Base-by-base conservation (phyloP, 1,140 invertebrate species). In the Parapsyche elsis region DNA sequence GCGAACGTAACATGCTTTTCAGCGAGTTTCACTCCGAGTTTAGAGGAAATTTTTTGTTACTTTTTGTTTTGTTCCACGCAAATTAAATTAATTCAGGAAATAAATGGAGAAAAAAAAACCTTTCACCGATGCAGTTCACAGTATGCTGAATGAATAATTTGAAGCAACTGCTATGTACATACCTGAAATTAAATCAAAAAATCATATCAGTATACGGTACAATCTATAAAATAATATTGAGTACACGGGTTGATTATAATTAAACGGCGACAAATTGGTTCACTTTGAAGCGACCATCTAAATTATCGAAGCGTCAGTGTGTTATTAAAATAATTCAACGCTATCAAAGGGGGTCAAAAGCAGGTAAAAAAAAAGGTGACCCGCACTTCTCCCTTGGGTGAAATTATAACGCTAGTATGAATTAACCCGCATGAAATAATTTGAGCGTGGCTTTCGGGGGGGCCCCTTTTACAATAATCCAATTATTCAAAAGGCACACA, bases 361-460 rank as follows among this genome's bases (percentile, higher is more conserved):
- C 16, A 53, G 49, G 16, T 53, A 16, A 53, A 53, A 53, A 7
- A 53, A 53, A 53, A 53, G 16, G 16, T 53, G 49, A 53, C 49
- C 49, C 49, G 49, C 16, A 14, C 16, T 53, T 53, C 49, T 16
- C 10, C 49, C 10, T 14, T 5, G 16, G 49, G 16, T 12, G 2
- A 53, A 38, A 53, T 64, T 57, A 77, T 44, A 49, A 61, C 10
- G 12, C 44, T 12, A 74, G 24, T 12, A 57, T 49, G 73, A 75
- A 75, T 75, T 49, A 49, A 75, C 45, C 73, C 73, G 73, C 45
- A 75, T 46, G 49, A 46, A 75, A 75, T 57, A 75, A 75, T 26
- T 14, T 24, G 19, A 21, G 16, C 49, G 16, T 16, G 49, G 49
- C 23, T 57, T 57, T 75, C 49, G 5, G 23, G 0, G 23, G 0